These are phyloP conservation scores for Cosmia trapezina DNA, from an alignment of 2,888 invertebrate species.

Conservation along the genomic window DNA sequence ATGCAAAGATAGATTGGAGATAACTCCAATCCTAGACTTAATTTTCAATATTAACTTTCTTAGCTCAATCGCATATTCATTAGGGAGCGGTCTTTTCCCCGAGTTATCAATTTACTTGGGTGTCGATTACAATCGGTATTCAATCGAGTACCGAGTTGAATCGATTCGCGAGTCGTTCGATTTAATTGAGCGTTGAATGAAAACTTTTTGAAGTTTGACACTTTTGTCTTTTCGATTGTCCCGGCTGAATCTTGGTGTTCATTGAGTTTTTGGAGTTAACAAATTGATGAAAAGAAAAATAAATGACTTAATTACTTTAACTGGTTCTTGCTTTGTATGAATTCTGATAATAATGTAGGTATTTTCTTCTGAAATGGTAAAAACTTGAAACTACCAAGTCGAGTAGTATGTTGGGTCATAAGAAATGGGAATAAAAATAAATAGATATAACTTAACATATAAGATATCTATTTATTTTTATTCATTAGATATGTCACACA, in stretches of 20 bases:
- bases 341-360: not conserved
- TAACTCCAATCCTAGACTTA: constrained; percentile 66
- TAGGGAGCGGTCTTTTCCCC: constrained; percentile 62
- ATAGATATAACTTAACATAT: not conserved
- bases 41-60: constrained; percentile 72
- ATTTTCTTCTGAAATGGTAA: not conserved
- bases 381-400: too few species aligned
- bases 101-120: constrained; percentile 67
- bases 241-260: constrained; percentile 5
- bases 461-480: too few species aligned
- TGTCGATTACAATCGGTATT: constrained; percentile 76
- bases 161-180: constrained; percentile 59
- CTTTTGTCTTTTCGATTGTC: constrained; percentile 56
- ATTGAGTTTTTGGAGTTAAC: not conserved
- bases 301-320: not conserved
- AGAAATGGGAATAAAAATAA: constrained; percentile 1
- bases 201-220: constrained; percentile 70
- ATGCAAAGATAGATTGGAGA: constrained; percentile 65
- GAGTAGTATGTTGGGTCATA: too few species aligned
- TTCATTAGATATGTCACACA: too few species aligned
- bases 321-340: not conserved
- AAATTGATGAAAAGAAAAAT: not conserved
- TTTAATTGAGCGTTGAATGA: constrained; percentile 73
- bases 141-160: constrained; percentile 70
- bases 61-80: constrained; percentile 73